Base-by-base conservation (phyloP, 2,113 vertebrate species). In the Scomber japonicus region DNA sequence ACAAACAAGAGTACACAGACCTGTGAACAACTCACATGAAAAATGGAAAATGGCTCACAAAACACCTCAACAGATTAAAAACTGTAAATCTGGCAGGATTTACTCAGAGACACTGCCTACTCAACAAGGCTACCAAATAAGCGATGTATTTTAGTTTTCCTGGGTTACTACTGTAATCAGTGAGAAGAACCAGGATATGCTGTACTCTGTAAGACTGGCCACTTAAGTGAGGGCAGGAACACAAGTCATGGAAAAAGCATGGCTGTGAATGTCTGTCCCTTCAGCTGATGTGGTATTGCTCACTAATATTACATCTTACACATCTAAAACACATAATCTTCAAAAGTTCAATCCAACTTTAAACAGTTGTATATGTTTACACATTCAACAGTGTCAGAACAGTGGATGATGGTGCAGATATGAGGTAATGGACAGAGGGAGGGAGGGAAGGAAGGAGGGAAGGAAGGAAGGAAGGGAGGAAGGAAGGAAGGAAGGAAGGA, bases 191-290 rank as follows among this genome's bases (percentile, higher is more conserved):
- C 49, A 27, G 51, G 68, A n/a, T 56, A 44, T 15, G 4, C 65
- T 65, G 2, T 30, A 15, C 21, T 70, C 44, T 7, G 40, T 9
- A 79, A 79, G 12, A 61, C 3, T 71, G 35, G 30, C 71, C 71
- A 68, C 78, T 64, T 80, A 60, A 71, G 62, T 60, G 55, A 45
- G 31, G 48, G 3, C 60, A 72, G n/a, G n/a, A 60, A 51, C 67
- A 45, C 19, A 72, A 57, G 31, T 19, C 50, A 57, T 11, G 10
- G 66, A 61, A 17, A 24, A 63, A 40, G 35, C 35, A 40, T 40
- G 24, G 50, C 35, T 24, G 30, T 11, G 16, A 30, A 45, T 49
- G 7, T 67, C 51, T 68, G n/a, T 35, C 40, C 56, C 46, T 66
- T 14, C 48, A 40, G 10, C 35, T 67, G n/a, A 46, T 50, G 50